Evolutionary conservation across 2,113 vertebrate species (phyloP), one percentile per base, ranked within the genome.

Genomic region (Prolemur simus): DNA sequence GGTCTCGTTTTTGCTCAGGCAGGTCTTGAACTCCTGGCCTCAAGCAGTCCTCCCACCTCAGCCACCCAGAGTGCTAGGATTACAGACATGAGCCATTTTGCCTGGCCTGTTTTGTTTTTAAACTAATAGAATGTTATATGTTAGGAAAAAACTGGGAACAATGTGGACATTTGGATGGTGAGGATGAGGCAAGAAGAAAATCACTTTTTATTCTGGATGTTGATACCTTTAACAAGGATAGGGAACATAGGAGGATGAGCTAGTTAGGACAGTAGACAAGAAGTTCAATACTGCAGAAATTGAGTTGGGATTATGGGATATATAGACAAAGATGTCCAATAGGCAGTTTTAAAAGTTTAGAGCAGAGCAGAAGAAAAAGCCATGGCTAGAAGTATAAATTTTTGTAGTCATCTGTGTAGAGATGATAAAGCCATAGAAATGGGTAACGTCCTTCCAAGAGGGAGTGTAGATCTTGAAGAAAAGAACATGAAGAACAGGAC

Each of bases 91-190:
- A 64, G 63, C 29, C 63, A 64, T 12, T 27, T 29, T 13, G 29
- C 63, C 63, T 11, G 63, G 63, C 63, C 74, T 81, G 27, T 52
- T 95, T 89, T 84, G 37, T 89, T 81, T 94, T 92, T 92, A 76
- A 69, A 69, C 14, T 77, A 47, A 27, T 32, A 42, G 49, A 82
- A 45, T 81, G 58, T 11, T 23, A 3, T 56, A 5, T 80, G 32
- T 77, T 49, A 63, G 58, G 17, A 34, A 78, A 87, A n/a, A 45
- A 21, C 12, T 64, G 63, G 69, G 74, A 91, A 52, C 27, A 88
- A 2, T 66, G 27, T 88, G 47, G 74, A 2, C 42, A 60, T 76
- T 87, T 60, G 47, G 64, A 88, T 84, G 39, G 17, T 85, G 14
- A 84, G 45, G 29, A 80, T 58, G 63, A 88, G 49, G 20, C 27